Conservation (phyloP, 2,113 vertebrate genomes). For the Gorsachius goisagi region DNA sequence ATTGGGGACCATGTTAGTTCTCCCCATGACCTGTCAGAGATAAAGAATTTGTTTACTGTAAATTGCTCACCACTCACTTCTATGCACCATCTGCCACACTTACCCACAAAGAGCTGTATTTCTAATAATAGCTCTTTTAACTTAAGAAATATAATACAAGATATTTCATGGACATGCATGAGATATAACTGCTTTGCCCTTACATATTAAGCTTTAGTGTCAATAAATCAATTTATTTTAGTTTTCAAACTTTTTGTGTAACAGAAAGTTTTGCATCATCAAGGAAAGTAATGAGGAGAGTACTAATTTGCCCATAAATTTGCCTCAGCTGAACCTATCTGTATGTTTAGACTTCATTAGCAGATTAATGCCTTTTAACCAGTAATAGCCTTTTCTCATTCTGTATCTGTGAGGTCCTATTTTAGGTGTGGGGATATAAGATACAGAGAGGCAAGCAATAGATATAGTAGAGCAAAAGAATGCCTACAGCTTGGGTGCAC, state of each 20-base stretch:
- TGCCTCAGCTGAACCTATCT: not conserved
- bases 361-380: not conserved
- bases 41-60: conserved; percentile 97
- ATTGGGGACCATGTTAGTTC: conserved; percentile 72
- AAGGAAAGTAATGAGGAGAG: not conserved
- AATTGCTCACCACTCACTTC: conserved; percentile 81
- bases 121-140: conserved; percentile 79
- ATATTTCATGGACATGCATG: not conserved
- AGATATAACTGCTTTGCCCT: not conserved
- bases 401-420: not conserved
- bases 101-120: conserved; percentile 58
- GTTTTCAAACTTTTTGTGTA: not conserved
- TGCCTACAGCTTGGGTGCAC: not conserved
- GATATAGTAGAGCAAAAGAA: not conserved
- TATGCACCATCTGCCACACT: conserved; percentile 87
- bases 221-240: not conserved
- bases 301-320: not conserved
- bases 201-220: not conserved
- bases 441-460: not conserved
- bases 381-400: not conserved
- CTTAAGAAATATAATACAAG: conserved; percentile 57
- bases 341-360: not conserved
- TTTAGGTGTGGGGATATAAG: not conserved
- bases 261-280: not conserved
- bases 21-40: conserved; percentile 89